Conservation (phyloP, 2,797 vertebrate species). For the Chaetodon trifasciatus region DNA sequence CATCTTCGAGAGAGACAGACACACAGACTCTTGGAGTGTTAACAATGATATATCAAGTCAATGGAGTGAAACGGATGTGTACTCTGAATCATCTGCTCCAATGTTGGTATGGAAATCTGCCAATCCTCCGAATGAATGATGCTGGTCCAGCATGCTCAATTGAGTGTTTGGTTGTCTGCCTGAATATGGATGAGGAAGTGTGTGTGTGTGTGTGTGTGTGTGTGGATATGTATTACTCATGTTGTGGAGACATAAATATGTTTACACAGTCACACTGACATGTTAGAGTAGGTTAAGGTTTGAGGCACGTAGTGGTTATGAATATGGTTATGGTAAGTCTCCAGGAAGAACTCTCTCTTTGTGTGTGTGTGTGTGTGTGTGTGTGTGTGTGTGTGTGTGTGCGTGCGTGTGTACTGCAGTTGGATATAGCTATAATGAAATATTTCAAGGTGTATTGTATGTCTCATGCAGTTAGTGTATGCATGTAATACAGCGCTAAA, state of each 20-base stretch:
- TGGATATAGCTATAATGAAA: neutral
- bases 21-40: constrained; percentile 22
- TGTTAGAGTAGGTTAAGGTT: too few species aligned
- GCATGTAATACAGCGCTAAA: neutral
- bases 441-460: neutral
- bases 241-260: too few species aligned
- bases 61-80: constrained; percentile 48
- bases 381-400: constrained; percentile 2
- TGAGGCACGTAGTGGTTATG: too few species aligned
- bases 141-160: constrained; percentile 40
- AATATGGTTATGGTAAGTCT: too few species aligned
- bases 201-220: neutral
- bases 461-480: neutral
- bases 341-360: too few species aligned
- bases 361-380: too few species aligned
- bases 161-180: constrained; percentile 42
- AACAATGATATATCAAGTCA: constrained; percentile 44
- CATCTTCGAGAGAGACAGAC: neutral
- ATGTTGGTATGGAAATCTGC: constrained; percentile 46
- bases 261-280: too few species aligned
- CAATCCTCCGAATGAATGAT: constrained; percentile 31
- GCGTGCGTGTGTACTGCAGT: neutral
- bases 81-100: constrained; percentile 53
- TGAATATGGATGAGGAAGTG: constrained; percentile 9
- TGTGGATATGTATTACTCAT: neutral